Evolutionary conservation across 2,113 vertebrate species (phyloP).

Genomic region (Phrynosoma blainvillii): DNA sequence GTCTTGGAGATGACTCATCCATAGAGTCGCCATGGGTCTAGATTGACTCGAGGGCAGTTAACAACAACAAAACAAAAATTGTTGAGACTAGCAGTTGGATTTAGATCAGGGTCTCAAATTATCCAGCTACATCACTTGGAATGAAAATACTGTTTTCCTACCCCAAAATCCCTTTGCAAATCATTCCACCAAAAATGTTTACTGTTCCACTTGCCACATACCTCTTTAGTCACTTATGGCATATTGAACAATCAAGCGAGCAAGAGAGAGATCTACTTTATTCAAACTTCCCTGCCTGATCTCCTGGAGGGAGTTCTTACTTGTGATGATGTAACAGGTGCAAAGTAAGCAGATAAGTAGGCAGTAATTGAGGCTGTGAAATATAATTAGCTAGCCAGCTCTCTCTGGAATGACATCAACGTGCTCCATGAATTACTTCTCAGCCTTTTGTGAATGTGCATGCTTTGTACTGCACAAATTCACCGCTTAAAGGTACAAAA

Average conservation of each 20-base stretch:
- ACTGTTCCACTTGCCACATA: neutral
- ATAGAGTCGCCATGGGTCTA: too few species aligned
- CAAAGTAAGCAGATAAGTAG: conserved; percentile 19
- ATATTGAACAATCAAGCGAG: neutral
- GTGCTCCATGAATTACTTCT: neutral
- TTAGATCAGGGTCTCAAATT: neutral
- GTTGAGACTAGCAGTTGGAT: too few species aligned
- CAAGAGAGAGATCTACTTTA: neutral
- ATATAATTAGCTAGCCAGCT: conserved; percentile 20
- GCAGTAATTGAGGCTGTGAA: conserved; percentile 18
- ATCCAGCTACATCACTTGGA: too few species aligned
- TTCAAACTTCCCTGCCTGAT: neutral
- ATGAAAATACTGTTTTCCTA: neutral
- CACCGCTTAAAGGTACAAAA: neutral
- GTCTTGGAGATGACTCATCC: too few species aligned
- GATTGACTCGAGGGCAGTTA: too few species aligned
- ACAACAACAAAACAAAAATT: too few species aligned
- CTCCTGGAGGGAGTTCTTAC: neutral
- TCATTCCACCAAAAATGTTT: neutral
- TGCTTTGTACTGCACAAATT: too few species aligned
- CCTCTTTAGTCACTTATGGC: neutral
- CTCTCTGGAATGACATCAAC: conserved; percentile 6
- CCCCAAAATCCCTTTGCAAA: neutral
- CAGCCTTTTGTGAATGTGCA: neutral
- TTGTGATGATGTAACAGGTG: conserved; percentile 6